Base-by-base conservation (phyloP, 2,797 vertebrate genomes). In the Coracias cyanogaster region DNA sequence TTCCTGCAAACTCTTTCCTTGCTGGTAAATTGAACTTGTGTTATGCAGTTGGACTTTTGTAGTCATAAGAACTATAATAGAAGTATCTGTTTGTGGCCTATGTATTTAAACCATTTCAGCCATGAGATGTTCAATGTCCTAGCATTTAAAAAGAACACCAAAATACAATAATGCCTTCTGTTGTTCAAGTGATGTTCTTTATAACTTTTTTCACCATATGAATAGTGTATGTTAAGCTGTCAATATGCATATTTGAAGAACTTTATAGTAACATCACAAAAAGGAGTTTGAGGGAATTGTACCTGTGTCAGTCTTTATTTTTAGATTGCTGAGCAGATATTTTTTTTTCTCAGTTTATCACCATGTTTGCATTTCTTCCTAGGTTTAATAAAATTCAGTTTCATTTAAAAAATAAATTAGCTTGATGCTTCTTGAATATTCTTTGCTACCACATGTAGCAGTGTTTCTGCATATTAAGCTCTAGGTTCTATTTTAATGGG, bases 41-140 rank as follows among this genome's bases (percentile, higher is more conserved):
- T 94, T 95, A 92, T 85, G 78, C 90, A 95, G 79, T 61, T 93
- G 88, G 58, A 94, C 89, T 94, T 96, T 28, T 88, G 48, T 95
- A 90, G 82, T 96, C n/a, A 4, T 79, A 78, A 86, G 85, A 97
- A 86, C 82, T 96, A 17, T 86, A 92, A 81, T 70, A 85, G 55
- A 86, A 79, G 17, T 95, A 46, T 73, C 90, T 84, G 55, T 89
- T 80, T 95, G 87, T 96, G 86, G 89, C 96, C 85, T 97, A 8
- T 97, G 81, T 91, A 48, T 97, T 95, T 94, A 96, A 94, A 95
- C 92, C 71, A 66, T 86, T 93, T 95, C 90, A 92, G 67, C 74
- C 86, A 58, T 65, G 93, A 67, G 69, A 16, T 76, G 72, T 81
- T 88, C 15, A 12, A 0, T 80, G 77, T 83, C 60, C 49, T 71